Conservation (phyloP, 2,113 vertebrate genomes). For the Pseudorasbora parva region DNA sequence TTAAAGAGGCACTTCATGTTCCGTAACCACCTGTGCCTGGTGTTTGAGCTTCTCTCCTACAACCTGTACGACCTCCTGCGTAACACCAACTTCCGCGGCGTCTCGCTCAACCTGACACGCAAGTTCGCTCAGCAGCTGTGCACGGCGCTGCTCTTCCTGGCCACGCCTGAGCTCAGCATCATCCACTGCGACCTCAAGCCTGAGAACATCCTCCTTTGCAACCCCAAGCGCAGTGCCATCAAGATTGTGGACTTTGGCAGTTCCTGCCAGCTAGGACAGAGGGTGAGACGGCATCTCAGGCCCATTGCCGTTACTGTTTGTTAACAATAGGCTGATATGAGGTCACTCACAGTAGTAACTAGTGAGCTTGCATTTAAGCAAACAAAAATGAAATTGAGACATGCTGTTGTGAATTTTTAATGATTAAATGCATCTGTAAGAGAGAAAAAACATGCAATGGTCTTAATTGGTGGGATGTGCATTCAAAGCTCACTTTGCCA, state of each 20-base stretch:
- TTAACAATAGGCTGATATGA: not conserved
- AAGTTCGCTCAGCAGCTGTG: slow-evolving; percentile 96
- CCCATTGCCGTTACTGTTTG: not conserved
- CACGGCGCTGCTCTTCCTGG: slow-evolving; percentile 92
- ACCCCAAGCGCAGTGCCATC: slow-evolving; percentile 93
- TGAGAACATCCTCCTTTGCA: slow-evolving; percentile 94
- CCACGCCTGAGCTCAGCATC: slow-evolving; percentile 94
- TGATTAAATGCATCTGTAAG: not conserved
- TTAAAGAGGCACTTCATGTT: slow-evolving; percentile 98
- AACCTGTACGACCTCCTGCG: slow-evolving; percentile 94
- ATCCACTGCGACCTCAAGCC: slow-evolving; percentile 98
- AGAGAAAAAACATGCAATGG: not conserved
- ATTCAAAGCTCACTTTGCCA: slow-evolving; percentile 43
- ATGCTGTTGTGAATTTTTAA: not conserved
- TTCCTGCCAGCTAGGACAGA: slow-evolving; percentile 92
- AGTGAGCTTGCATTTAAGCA: not conserved
- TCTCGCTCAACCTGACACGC: slow-evolving; percentile 92
- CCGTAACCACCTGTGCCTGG: slow-evolving; percentile 96
- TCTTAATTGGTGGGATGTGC: slow-evolving; percentile 15
- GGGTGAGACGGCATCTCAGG: slow-evolving; percentile 73
- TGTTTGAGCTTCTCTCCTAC: slow-evolving; percentile 95
- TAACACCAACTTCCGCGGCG: slow-evolving; percentile 94
- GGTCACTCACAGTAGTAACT: not conserved
- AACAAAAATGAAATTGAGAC: not conserved
- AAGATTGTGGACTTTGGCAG: slow-evolving; percentile 95